Conservation (phyloP, 2,888 invertebrate genomes). For the Mycogona germanica region DNA sequence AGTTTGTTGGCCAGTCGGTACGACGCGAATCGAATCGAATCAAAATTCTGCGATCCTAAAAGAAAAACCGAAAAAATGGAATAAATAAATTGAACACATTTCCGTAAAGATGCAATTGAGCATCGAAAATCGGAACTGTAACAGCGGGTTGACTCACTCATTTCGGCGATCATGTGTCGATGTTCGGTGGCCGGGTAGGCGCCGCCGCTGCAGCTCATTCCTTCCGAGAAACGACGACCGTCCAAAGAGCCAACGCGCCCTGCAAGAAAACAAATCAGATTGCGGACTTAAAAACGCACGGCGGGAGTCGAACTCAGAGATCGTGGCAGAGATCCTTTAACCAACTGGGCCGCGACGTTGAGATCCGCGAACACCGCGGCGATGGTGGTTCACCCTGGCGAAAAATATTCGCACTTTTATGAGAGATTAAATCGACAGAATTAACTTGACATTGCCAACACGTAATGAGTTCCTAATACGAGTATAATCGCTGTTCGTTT, state of each 20-base stretch:
- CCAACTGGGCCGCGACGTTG: too few species aligned
- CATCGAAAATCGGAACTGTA: neutral
- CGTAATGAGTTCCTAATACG: too few species aligned
- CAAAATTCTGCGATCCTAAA: conserved; percentile 70
- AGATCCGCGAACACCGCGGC: too few species aligned
- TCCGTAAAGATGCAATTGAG: neutral
- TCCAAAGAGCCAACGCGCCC: neutral
- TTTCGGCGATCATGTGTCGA: conserved; percentile 13
- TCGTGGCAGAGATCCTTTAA: too few species aligned
- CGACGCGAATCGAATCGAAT: conserved; percentile 92
- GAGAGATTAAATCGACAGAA: too few species aligned
- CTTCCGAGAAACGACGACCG: neutral
- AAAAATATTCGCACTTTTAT: too few species aligned
- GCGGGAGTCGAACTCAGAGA: too few species aligned
- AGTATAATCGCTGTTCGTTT: too few species aligned
- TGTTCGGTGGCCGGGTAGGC: neutral
- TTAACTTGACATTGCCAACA: too few species aligned
- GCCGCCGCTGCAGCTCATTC: neutral
- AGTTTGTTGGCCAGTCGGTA: conserved; percentile 96
- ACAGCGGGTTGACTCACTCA: conserved; percentile 16
- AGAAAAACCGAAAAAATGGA: conserved; percentile 3
- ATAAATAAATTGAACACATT: too few species aligned
- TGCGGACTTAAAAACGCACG: too few species aligned
- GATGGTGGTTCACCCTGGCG: too few species aligned
- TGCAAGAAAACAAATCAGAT: conserved; percentile 3